phyloP scores from a whole-genome alignment of 2,797 vertebrate genomes.

The Phoeniculus purpureus region DNA sequence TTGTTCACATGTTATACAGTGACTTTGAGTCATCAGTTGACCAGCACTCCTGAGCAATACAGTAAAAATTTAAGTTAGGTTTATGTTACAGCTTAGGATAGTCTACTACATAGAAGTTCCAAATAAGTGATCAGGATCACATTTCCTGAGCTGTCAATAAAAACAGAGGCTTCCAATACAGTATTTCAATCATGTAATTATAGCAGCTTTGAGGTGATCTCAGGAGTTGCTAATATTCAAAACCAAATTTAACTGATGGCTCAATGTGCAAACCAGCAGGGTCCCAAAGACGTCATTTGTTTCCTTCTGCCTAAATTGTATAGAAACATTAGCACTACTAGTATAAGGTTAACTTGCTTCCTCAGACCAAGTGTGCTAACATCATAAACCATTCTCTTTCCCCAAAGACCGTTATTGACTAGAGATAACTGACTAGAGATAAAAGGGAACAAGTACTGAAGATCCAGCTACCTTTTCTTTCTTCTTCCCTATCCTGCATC shows the following conservation, averaged over 20 bases:
- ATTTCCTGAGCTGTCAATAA: background rate
- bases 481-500: background rate
- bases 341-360: background rate
- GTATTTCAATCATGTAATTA: background rate
- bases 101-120: background rate
- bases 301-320: background rate
- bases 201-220: background rate
- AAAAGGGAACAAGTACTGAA: background rate
- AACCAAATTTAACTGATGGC: background rate
- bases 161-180: background rate
- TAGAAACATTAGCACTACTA: background rate
- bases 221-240: background rate
- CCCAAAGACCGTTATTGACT: background rate
- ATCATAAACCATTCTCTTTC: background rate
- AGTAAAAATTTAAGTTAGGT: background rate
- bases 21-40: background rate
- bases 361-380: background rate
- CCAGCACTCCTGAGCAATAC: background rate
- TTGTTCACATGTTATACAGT: background rate
- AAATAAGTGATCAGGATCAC: background rate
- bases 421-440: background rate
- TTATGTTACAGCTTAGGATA: background rate
- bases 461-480: background rate
- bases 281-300: background rate
- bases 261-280: background rate